Evolutionary conservation across 2,888 invertebrate genomes (phyloP), one percentile per base, ranked within the genome.

Genomic region (Pedicia rivosa): DNA sequence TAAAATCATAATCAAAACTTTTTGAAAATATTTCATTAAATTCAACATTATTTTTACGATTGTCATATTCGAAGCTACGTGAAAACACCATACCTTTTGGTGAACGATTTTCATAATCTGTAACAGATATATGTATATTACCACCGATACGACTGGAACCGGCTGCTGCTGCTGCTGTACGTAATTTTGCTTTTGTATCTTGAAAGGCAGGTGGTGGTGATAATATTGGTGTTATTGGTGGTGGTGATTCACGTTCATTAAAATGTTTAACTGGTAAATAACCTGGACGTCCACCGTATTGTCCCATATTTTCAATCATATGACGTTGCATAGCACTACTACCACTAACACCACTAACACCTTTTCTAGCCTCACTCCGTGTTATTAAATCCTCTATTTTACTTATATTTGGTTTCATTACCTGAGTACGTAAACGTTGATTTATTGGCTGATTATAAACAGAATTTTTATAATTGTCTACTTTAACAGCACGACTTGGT

Each of bases 191-290:
- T 40, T 56, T 58, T 45, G 60, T 59, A 45, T 74, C 74, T 51
- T 77, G 76, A 51, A 77, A 77, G 8, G 75, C 76, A 8, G 74
- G 75, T 1, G 76, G 76, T 8, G 76, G 76, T 12, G 76, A 76
- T 32, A 77, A 68, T 40, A 77, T 77, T 6, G 76, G 76, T 2
- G 75, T 76, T 10, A 73, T 59, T n/a, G 73, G 71, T 3, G 74
- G 74, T 22, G 73, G 73, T 2, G 74, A 71, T 35, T 63, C 59
- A 45, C 55, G 50, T 38, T 54, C 59, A 13, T 51, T 47, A 30
- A 53, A 47, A 35, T 50, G 54, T 40, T 55, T 57, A 1, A 62
- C 60, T 1, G 62, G 61, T 37, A 62, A 43, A 44, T 59, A 62
- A 7, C 59, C 62, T 1, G 61, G 62, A 17, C 61, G 53, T 37